Percentiles rank a stretch among this genome's conserved stretches.
phyloP scores from a whole-genome alignment of 2,888 invertebrate genomes.

The Amiota mariae region DNA sequence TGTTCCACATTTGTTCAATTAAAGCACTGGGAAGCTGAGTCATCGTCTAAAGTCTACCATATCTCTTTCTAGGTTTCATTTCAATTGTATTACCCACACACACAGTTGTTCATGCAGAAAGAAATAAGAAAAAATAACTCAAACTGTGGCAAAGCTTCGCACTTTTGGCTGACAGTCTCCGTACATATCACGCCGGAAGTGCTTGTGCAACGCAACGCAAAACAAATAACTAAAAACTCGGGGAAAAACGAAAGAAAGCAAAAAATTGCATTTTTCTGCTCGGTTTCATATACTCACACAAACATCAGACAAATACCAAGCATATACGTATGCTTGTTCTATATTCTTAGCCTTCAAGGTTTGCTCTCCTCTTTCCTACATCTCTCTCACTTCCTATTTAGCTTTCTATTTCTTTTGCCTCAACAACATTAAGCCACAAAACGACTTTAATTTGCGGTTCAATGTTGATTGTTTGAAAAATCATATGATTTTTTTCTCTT shows the following conservation, averaged over 20 bases:
- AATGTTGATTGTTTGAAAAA: constrained; percentile 27
- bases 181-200: constrained; percentile 23
- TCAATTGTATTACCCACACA: no score
- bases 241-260: not conserved
- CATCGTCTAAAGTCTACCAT: constrained; percentile 31
- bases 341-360: not conserved
- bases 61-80: constrained; percentile 42
- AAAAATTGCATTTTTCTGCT: constrained; percentile 25
- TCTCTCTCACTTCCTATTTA: not conserved
- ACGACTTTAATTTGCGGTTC: constrained; percentile 62
- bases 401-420: not conserved
- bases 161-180: constrained; percentile 53
- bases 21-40: constrained; percentile 30
- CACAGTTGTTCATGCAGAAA: constrained; percentile 17
- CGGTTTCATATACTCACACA: constrained; percentile 7
- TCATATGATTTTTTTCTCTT: constrained; percentile 10
- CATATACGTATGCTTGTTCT: not conserved
- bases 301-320: not conserved
- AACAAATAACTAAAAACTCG: no score
- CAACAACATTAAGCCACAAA: constrained; percentile 54
- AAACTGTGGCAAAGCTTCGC: constrained; percentile 52
- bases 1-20: constrained; percentile 52
- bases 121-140: constrained; percentile 36
- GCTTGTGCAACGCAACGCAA: constrained; percentile 17
- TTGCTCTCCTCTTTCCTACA: not conserved